These are phyloP conservation scores for Corythaeola cristata DNA, from an alignment of 2,113 vertebrate species.

Conservation along the genomic window DNA sequence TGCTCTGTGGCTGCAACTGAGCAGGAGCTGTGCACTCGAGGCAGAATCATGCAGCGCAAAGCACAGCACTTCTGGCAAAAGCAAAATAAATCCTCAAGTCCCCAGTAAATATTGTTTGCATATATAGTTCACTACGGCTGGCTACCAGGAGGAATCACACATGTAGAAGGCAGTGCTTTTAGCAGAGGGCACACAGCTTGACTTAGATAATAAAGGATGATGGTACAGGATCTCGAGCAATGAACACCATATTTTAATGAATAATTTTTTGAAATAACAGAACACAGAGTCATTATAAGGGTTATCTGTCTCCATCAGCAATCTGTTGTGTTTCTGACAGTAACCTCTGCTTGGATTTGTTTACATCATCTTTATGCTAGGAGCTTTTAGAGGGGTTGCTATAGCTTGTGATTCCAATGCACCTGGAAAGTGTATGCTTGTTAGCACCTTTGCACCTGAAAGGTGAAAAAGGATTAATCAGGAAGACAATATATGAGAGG, in stretches of 20 bases:
- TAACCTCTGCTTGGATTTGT: not conserved
- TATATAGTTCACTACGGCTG: not conserved
- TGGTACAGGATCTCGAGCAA: not conserved
- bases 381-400: not conserved
- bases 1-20: not conserved
- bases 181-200: conserved; percentile 6
- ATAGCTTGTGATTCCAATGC: not conserved
- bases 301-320: conserved; percentile 23
- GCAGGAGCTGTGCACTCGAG: not conserved
- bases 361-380: not conserved
- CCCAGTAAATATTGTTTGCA: conserved; percentile 3
- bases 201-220: conserved; percentile 18
- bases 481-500: not conserved
- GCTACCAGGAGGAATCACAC: conserved; percentile 6
- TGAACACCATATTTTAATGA: conserved; percentile 32
- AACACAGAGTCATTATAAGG: not conserved
- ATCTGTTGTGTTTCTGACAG: conserved; percentile 2
- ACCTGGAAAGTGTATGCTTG: not conserved
- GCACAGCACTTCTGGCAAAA: not conserved
- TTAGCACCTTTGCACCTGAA: not conserved
- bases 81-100: conserved; percentile 1
- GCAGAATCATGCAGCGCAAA: not conserved
- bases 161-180: not conserved
- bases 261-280: not conserved
- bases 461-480: not conserved